Percentiles rank a stretch among this genome's conserved stretches.
These are phyloP conservation scores for Ranitomeya imitator DNA, from an alignment of 2,113 vertebrate species.

Conservation along the genomic window DNA sequence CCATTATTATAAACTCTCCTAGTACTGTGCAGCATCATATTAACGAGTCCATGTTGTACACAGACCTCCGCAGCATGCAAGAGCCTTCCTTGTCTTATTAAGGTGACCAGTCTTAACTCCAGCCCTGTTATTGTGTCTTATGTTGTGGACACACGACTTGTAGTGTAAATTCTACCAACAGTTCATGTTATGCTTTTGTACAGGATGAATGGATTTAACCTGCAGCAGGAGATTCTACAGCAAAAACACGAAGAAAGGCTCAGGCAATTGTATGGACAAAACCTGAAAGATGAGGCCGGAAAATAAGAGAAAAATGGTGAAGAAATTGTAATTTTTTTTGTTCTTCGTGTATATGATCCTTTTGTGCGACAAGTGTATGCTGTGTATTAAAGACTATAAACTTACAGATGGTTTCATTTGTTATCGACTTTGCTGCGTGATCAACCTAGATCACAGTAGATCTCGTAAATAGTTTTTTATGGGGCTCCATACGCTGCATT, in stretches of 20 bases:
- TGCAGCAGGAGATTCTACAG: conserved; percentile 76
- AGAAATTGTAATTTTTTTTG: not conserved
- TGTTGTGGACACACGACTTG: not conserved
- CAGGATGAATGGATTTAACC: conserved; percentile 77
- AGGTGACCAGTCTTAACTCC: not conserved
- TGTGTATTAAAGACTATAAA: not conserved
- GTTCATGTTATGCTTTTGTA: not conserved
- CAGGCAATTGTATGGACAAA: conserved; percentile 64
- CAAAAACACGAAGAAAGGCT: conserved; percentile 74
- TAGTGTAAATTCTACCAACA: not conserved
- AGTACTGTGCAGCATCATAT: too few relatives aligned
- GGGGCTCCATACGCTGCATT: too few relatives aligned
- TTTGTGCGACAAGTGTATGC: not conserved
- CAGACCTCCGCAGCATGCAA: too few relatives aligned
- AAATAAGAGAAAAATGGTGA: conserved; percentile 2
- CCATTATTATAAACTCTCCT: too few relatives aligned
- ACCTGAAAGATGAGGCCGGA: not conserved
- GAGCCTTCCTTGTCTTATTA: not conserved
- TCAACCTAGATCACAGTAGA: not conserved
- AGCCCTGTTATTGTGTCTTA: not conserved
- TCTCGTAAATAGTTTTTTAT: too few relatives aligned
- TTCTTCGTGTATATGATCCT: not conserved
- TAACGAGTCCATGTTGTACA: too few relatives aligned
- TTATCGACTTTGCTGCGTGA: not conserved
- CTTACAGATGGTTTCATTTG: not conserved